phyloP scores from a whole-genome alignment of 2,888 invertebrate genomes.

The Sinotaia quadrata region DNA sequence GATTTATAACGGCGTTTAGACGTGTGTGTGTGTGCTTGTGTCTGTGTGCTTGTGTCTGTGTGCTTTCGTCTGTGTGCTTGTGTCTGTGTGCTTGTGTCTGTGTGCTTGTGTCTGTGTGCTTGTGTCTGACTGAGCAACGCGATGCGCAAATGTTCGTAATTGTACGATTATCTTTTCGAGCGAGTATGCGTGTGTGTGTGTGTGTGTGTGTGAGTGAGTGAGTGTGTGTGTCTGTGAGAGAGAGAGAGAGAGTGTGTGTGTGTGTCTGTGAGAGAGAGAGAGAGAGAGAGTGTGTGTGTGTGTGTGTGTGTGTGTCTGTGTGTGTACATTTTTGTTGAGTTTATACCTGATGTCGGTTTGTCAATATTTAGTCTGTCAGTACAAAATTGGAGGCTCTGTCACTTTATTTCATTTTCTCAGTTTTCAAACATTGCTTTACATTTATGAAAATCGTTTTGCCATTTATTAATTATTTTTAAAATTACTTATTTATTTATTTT shows the following conservation, averaged over 20 bases:
- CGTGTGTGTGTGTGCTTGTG: conserved; percentile 6
- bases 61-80: neutral
- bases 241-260: neutral
- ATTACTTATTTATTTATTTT: too few relatives aligned
- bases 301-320: conserved; percentile 1
- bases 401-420: too few relatives aligned
- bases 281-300: neutral
- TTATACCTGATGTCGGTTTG: too few relatives aligned
- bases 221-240: neutral
- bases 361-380: too few relatives aligned
- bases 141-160: neutral
- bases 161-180: neutral
- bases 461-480: too few relatives aligned
- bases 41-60: neutral
- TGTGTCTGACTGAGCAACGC: neutral
- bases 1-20: neutral
- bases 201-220: conserved; percentile 1
- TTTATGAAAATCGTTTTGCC: too few relatives aligned
- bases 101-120: neutral
- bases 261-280: neutral
- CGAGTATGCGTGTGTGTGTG: neutral
- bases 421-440: too few relatives aligned
- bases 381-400: too few relatives aligned
- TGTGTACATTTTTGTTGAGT: neutral
- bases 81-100: neutral